Percentiles rank a stretch among this genome's conserved stretches.
phyloP scores from a whole-genome alignment of 53 echinoderm and acorn worm genomes.

The Glandiceps talaboti region DNA sequence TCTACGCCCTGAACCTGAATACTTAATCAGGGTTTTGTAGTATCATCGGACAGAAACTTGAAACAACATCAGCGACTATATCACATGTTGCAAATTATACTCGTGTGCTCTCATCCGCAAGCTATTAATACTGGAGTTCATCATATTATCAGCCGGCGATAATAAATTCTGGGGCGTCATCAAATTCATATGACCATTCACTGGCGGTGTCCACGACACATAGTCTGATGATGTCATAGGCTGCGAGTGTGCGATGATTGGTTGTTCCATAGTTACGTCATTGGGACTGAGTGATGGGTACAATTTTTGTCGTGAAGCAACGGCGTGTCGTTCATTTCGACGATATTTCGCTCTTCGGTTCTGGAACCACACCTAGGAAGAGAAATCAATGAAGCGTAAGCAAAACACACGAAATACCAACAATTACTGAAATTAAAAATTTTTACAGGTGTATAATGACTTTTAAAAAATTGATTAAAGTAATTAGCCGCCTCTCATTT shows the following conservation, averaged over 20 bases:
- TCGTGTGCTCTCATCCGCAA: not conserved
- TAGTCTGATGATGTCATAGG: constrained; percentile 64
- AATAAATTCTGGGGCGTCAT: not conserved
- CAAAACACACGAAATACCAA: too few relatives aligned
- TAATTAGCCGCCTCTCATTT: too few relatives aligned
- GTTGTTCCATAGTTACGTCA: constrained; percentile 83
- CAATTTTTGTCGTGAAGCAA: constrained; percentile 46
- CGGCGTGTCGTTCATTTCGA: constrained; percentile 74
- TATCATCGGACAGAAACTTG: too few relatives aligned
- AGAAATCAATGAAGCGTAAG: too few relatives aligned
- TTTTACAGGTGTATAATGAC: too few relatives aligned
- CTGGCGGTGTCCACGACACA: constrained; percentile 45
- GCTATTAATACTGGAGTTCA: not conserved
- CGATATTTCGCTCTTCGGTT: constrained; percentile 92
- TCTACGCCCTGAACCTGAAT: too few relatives aligned
- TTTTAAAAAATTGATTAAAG: too few relatives aligned
- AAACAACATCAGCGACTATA: not conserved
- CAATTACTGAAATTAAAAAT: too few relatives aligned
- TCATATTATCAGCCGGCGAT: not conserved
- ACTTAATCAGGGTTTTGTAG: too few relatives aligned
- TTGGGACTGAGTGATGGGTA: constrained; percentile 28
- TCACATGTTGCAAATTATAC: not conserved
- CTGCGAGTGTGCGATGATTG: constrained; percentile 59
- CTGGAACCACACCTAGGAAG: constrained; percentile 84
- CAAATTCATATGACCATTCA: not conserved